Percentiles rank a stretch among this genome's conserved stretches.
Conservation (phyloP, 2,113 vertebrate genomes). For the Sialia sialis region DNA sequence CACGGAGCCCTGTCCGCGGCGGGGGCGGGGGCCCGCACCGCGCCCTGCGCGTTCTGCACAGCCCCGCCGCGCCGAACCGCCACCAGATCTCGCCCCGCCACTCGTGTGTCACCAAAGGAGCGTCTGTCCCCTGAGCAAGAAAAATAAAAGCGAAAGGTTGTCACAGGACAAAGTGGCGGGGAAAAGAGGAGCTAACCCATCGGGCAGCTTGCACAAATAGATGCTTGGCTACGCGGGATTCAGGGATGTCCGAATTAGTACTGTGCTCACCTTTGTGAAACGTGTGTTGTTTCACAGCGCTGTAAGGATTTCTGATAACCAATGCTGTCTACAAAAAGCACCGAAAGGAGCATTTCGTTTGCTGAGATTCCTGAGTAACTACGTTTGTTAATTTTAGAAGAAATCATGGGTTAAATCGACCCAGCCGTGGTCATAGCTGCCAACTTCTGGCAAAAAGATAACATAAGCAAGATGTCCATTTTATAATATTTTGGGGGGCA, state of each 20-base stretch:
- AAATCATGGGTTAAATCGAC: background rate
- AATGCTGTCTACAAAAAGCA: background rate
- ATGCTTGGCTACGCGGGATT: background rate
- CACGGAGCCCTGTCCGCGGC: too few relatives aligned
- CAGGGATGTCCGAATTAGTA: too few relatives aligned
- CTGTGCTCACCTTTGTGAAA: background rate
- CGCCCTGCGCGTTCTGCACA: rapidly evolving
- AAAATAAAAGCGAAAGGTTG: background rate
- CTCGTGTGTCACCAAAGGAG: background rate
- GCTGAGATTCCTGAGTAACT: background rate
- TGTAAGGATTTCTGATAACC: background rate
- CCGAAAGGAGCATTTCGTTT: background rate
- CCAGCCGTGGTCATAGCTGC: background rate
- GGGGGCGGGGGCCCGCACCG: background rate
- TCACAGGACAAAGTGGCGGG: background rate
- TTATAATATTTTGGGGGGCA: background rate
- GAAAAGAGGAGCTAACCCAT: background rate
- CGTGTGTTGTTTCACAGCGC: background rate
- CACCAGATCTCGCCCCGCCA: rapidly evolving
- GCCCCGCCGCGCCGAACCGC: rapidly evolving
- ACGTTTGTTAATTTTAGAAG: background rate
- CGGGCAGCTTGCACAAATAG: background rate
- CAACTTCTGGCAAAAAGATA: background rate
- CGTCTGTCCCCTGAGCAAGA: background rate
- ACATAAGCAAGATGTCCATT: background rate